phyloP scores from a whole-genome alignment of 2,888 invertebrate genomes.

The Oscheius sp. region DNA sequence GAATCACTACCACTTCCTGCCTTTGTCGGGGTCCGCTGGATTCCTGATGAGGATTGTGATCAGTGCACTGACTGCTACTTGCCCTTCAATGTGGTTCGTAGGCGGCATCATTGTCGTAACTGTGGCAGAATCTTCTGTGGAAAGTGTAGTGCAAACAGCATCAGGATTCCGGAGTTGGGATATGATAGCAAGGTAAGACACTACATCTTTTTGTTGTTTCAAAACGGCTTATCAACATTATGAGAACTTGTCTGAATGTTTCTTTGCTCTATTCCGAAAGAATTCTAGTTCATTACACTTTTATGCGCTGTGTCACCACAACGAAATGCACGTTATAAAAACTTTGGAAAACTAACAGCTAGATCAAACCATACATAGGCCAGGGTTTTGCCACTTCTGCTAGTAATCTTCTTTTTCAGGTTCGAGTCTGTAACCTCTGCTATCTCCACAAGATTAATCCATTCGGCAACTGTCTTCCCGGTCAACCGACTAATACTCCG shows the following conservation, averaged over 20 bases:
- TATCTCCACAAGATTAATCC: constrained; percentile 71
- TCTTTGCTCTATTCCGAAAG: too few species aligned
- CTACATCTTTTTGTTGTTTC: not conserved
- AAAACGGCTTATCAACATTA: too few species aligned
- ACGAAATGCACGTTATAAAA: too few species aligned
- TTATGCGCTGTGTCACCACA: too few species aligned
- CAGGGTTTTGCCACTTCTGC: too few species aligned
- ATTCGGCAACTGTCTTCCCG: constrained; percentile 55
- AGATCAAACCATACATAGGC: too few species aligned
- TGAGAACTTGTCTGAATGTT: too few species aligned
- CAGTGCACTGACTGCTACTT: constrained; percentile 90
- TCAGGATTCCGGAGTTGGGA: constrained; percentile 71
- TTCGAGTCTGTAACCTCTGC: constrained; percentile 73
- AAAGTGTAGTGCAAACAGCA: constrained; percentile 67
- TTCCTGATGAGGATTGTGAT: constrained; percentile 79
- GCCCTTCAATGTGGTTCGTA: constrained; percentile 91
- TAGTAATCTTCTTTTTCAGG: constrained; percentile 43
- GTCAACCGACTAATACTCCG: constrained; percentile 15
- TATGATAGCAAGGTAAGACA: constrained; percentile 66
- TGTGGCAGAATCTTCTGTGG: constrained; percentile 79
- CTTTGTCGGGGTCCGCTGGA: constrained; percentile 80
- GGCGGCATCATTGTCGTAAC: constrained; percentile 95
- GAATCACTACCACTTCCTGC: constrained; percentile 71
- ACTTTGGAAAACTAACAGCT: too few species aligned
- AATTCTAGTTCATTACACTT: too few species aligned